These are phyloP conservation scores for Zelleria hepariella DNA, from an alignment of 2,888 invertebrate genomes.

Conservation along the genomic window DNA sequence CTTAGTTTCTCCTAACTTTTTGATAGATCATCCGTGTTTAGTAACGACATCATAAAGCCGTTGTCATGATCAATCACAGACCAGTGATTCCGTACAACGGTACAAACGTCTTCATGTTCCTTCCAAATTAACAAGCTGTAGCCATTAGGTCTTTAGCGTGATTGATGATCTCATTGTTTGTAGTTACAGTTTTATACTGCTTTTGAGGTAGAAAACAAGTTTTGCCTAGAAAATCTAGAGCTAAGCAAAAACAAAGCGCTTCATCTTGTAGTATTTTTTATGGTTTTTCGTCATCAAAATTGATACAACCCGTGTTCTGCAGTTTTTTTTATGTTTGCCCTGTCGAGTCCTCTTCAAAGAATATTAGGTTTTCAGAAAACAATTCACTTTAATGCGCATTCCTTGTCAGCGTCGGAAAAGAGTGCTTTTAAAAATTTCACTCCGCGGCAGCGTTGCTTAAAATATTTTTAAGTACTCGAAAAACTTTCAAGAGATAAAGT, in stretches of 20 bases:
- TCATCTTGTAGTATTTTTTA: too few relatives aligned
- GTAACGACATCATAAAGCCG: neutral
- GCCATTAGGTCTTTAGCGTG: neutral
- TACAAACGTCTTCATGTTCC: slow-evolving; percentile 2
- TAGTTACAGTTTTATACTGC: too few relatives aligned
- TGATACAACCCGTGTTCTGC: too few relatives aligned
- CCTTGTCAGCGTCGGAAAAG: neutral
- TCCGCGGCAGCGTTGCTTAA: neutral
- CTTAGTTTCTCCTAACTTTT: neutral
- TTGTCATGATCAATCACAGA: neutral
- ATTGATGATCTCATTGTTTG: slow-evolving; percentile 3
- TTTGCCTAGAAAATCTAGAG: too few relatives aligned
- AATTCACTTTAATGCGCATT: neutral
- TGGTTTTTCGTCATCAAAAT: too few relatives aligned
- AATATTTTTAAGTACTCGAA: neutral
- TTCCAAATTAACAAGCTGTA: slow-evolving; percentile 4
- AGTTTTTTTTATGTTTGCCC: too few relatives aligned
- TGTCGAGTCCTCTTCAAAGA: neutral
- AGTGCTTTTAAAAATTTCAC: neutral
- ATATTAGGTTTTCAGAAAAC: neutral
- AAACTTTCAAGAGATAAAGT: neutral
- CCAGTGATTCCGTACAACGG: neutral
- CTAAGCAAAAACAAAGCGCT: too few relatives aligned
- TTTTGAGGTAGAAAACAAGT: too few relatives aligned
- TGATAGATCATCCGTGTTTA: neutral